Evolutionary conservation across 1,140 invertebrate species (phyloP).

Genomic region (Atopsyche davidsoni): DNA sequence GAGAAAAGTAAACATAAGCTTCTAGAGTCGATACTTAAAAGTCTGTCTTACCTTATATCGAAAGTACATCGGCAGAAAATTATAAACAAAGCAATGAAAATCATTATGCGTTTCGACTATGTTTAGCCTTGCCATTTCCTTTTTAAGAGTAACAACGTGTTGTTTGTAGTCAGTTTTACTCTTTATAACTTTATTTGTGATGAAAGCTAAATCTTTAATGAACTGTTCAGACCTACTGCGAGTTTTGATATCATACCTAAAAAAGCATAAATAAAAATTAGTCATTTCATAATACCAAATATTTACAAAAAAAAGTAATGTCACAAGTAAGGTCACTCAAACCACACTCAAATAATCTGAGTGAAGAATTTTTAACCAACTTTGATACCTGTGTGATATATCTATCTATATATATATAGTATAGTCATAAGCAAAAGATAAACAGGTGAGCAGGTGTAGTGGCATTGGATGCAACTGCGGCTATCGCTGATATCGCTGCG

Average conservation of each 20-base stretch:
- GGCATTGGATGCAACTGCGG: too few species aligned
- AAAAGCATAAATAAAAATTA: conserved; percentile 6
- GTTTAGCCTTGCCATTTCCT: conserved; percentile 24
- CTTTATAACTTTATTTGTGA: conserved; percentile 18
- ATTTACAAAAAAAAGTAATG: too few species aligned
- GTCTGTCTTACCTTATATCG: conserved; percentile 25
- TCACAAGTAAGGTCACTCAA: too few species aligned
- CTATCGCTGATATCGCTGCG: too few species aligned
- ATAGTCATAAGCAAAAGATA: too few species aligned
- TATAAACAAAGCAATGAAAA: conserved; percentile 17
- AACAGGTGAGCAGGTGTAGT: too few species aligned
- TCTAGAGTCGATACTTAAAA: too few species aligned
- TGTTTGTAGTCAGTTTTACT: conserved; percentile 14
- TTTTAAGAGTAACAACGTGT: conserved; percentile 18
- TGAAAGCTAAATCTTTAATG: conserved; percentile 20
- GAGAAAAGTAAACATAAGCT: too few species aligned
- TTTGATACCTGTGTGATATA: neutral
- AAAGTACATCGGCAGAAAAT: conserved; percentile 21
- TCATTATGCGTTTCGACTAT: conserved; percentile 23
- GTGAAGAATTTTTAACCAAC: too few species aligned
- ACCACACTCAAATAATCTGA: too few species aligned
- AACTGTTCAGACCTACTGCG: conserved; percentile 23
- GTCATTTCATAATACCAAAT: too few species aligned
- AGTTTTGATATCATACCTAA: conserved; percentile 17
- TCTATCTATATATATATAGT: neutral